phyloP scores from a whole-genome alignment of 2,888 invertebrate species.

The Lutraria lutraria region DNA sequence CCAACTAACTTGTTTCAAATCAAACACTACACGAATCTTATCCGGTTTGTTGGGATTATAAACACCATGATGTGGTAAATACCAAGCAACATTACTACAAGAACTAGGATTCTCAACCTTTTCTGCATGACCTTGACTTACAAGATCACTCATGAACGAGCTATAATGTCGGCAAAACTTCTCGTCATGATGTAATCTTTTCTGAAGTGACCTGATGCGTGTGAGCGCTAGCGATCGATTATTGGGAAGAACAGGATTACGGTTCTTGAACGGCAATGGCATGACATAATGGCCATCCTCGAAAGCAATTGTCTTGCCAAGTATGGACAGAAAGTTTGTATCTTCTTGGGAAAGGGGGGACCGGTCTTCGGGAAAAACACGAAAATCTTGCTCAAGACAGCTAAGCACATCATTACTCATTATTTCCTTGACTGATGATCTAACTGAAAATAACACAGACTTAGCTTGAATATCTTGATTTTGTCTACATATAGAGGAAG shows the following conservation, averaged over 20 bases:
- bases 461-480: too few relatives aligned
- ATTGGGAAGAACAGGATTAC: too few relatives aligned
- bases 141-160: conserved; percentile 30
- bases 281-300: too few relatives aligned
- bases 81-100: conserved; percentile 41
- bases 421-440: too few relatives aligned
- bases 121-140: conserved; percentile 39
- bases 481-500: too few relatives aligned
- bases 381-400: too few relatives aligned
- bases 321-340: conserved; percentile 54
- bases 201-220: conserved; percentile 28
- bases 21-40: too few relatives aligned
- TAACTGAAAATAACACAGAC: too few relatives aligned
- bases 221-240: conserved; percentile 23
- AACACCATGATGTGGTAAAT: conserved; percentile 57
- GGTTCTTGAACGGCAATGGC: conserved; percentile 58
- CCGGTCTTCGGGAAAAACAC: too few relatives aligned
- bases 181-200: conserved; percentile 14
- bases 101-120: conserved; percentile 15
- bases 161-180: conserved; percentile 31
- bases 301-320: too few relatives aligned
- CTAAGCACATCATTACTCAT: too few relatives aligned
- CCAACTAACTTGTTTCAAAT: too few relatives aligned
- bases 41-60: conserved; percentile 45
- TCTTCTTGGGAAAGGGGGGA: conserved; percentile 32